These are phyloP conservation scores for Melanotaenia parkinsoni DNA, from an alignment of 2,797 vertebrate genomes.

Conservation along the genomic window DNA sequence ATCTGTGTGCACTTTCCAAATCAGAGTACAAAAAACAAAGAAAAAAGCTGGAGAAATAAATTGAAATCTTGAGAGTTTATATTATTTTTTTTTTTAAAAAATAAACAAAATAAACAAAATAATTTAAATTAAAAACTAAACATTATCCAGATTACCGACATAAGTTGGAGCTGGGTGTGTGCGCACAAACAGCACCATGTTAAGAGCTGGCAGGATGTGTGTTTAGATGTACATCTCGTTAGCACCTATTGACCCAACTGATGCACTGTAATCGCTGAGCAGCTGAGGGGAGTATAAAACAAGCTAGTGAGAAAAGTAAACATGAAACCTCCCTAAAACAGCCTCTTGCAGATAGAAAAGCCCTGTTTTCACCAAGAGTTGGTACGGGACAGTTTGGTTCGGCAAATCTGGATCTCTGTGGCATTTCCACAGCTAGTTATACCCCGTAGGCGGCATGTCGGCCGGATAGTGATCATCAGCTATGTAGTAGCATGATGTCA, in stretches of 20 bases:
- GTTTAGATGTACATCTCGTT: conserved; percentile 63
- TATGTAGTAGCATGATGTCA: too few relatives aligned
- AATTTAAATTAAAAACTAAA: background rate
- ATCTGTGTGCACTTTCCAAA: conserved; percentile 30
- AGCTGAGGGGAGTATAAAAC: conserved; percentile 37
- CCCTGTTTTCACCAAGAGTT: background rate
- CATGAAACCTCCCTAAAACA: conserved; percentile 42
- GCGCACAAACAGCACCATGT: conserved; percentile 49
- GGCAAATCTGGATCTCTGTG: background rate
- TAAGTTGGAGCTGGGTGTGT: conserved; percentile 9
- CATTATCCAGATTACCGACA: conserved; percentile 1
- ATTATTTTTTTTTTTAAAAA: conserved; percentile 15
- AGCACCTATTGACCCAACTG: conserved; percentile 56
- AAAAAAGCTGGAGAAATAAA: conserved; percentile 5
- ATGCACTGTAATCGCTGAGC: conserved; percentile 35
- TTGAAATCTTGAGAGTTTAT: conserved; percentile 7
- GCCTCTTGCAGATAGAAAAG: background rate
- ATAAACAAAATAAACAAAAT: conserved; percentile 12
- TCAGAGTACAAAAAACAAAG: conserved; percentile 15
- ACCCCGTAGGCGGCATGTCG: too few relatives aligned
- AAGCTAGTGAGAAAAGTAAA: conserved; percentile 22
- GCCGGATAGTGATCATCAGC: too few relatives aligned
- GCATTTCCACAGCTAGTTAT: background rate
- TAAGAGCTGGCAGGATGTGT: conserved; percentile 47
- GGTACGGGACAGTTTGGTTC: too few relatives aligned